Evolutionary conservation across 2,797 vertebrate genomes (phyloP).

Genomic region (Rhinophrynus dorsalis): DNA sequence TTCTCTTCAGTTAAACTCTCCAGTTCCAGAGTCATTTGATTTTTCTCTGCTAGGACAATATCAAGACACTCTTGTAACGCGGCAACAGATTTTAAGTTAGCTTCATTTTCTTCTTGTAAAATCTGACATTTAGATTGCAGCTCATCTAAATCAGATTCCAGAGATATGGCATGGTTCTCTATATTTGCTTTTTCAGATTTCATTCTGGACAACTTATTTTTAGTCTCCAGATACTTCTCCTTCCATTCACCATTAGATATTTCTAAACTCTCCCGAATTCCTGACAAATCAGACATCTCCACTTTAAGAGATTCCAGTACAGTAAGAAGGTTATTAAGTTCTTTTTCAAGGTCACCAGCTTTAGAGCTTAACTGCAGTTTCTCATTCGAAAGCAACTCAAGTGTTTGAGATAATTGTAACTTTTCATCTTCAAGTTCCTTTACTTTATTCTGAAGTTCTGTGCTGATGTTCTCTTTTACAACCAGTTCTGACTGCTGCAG

Average conservation of each 20-base stretch:
- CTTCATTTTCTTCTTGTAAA: slow-evolving; percentile 71
- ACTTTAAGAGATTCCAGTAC: slow-evolving; percentile 64
- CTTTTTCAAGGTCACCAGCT: slow-evolving; percentile 61
- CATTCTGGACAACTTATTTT: slow-evolving; percentile 70
- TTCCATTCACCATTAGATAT: slow-evolving; percentile 67
- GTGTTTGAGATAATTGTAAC: slow-evolving; percentile 54
- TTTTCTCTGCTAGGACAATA: slow-evolving; percentile 66
- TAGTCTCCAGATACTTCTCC: slow-evolving; percentile 72
- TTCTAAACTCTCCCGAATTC: slow-evolving; percentile 65
- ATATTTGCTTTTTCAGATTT: slow-evolving; percentile 74
- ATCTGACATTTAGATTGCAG: slow-evolving; percentile 68
- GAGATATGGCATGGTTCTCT: slow-evolving; percentile 70
- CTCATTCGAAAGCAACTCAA: slow-evolving; percentile 55
- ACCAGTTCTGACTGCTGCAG: slow-evolving; percentile 64
- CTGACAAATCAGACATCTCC: slow-evolving; percentile 62
- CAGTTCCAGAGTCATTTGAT: slow-evolving; percentile 69
- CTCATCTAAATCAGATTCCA: slow-evolving; percentile 70
- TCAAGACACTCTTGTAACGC: slow-evolving; percentile 73
- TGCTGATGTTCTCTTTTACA: slow-evolving; percentile 63
- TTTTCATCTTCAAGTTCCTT: slow-evolving; percentile 65
- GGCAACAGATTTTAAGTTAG: slow-evolving; percentile 63
- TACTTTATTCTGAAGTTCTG: slow-evolving; percentile 65
- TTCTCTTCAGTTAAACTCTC: slow-evolving; percentile 72
- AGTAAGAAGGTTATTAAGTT: slow-evolving; percentile 60
- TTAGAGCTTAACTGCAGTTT: slow-evolving; percentile 58